phyloP scores from a whole-genome alignment of 1,140 invertebrate species.

The Schlechtendalia chinensis region DNA sequence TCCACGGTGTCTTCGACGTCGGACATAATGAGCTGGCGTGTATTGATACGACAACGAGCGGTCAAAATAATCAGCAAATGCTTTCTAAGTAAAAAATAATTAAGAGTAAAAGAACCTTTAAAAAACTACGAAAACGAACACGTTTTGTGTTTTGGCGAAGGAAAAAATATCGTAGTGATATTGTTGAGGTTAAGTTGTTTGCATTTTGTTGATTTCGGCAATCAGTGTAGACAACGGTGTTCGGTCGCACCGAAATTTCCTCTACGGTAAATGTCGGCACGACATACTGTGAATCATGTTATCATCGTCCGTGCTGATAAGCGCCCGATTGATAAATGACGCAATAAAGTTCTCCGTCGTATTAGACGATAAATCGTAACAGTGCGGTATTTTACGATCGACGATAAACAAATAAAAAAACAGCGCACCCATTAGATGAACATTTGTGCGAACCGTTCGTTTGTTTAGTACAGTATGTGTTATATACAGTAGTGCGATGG shows the following conservation, averaged over 20 bases:
- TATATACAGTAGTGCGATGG: not conserved
- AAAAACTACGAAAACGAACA: constrained; percentile 10
- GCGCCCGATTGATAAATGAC: too few relatives aligned
- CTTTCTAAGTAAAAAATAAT: not conserved
- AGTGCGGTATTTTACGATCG: not conserved
- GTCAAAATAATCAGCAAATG: not conserved
- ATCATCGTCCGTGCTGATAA: too few relatives aligned
- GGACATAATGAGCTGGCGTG: constrained; percentile 12
- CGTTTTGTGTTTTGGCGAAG: constrained; percentile 35
- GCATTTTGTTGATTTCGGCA: constrained; percentile 8
- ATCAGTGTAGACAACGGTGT: constrained; percentile 20
- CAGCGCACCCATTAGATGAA: not conserved
- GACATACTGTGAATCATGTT: too few relatives aligned
- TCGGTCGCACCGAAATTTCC: too few relatives aligned
- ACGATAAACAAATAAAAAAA: constrained; percentile 10
- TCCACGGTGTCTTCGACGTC: constrained; percentile 56
- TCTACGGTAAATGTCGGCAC: too few relatives aligned
- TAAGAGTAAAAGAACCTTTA: not conserved
- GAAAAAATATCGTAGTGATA: not conserved
- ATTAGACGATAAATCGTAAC: too few relatives aligned
- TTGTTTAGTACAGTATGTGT: not conserved
- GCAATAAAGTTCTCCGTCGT: too few relatives aligned
- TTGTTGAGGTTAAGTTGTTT: constrained; percentile 48
- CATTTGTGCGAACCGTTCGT: not conserved
- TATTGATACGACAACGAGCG: not conserved